These are phyloP conservation scores for Octopus bimaculoides DNA, from an alignment of 1,140 invertebrate genomes.

Conservation along the genomic window DNA sequence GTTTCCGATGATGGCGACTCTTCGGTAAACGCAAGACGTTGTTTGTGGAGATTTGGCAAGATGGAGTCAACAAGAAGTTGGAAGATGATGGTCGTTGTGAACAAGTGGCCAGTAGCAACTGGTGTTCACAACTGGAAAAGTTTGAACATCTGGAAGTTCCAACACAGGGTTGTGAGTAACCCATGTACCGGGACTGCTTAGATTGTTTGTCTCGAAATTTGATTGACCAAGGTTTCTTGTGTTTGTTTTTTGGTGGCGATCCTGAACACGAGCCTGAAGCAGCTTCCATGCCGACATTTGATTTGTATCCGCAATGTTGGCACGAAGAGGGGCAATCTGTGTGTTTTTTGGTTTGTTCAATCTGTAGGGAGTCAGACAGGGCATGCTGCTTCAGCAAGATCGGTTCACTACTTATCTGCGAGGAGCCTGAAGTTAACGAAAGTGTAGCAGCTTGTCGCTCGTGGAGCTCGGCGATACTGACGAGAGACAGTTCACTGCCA, in stretches of 20 bases:
- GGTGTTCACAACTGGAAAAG: constrained; percentile 2
- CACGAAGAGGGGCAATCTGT: background rate
- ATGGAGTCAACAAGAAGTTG: background rate
- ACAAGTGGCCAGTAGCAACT: background rate
- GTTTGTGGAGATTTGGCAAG: background rate
- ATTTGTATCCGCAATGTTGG: background rate
- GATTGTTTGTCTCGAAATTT: constrained; percentile 34
- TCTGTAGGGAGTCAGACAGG: no score
- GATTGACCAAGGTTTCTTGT: constrained; percentile 45
- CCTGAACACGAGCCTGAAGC: background rate
- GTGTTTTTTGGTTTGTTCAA: background rate
- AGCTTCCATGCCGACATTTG: background rate
- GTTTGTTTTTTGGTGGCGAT: background rate
- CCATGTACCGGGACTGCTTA: background rate
- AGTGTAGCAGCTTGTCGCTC: constrained; percentile 10
- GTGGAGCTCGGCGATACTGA: constrained; percentile 34
- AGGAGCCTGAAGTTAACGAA: no score
- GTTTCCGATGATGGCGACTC: background rate
- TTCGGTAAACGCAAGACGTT: background rate
- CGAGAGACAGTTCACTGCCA: constrained; percentile 49
- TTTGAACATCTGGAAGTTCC: background rate
- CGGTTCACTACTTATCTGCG: no score
- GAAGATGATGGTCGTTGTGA: background rate
- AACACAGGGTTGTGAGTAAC: background rate
- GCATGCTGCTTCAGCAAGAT: no score